Evolutionary conservation across 2,888 invertebrate species (phyloP).

Genomic region (Melieria picta): DNA sequence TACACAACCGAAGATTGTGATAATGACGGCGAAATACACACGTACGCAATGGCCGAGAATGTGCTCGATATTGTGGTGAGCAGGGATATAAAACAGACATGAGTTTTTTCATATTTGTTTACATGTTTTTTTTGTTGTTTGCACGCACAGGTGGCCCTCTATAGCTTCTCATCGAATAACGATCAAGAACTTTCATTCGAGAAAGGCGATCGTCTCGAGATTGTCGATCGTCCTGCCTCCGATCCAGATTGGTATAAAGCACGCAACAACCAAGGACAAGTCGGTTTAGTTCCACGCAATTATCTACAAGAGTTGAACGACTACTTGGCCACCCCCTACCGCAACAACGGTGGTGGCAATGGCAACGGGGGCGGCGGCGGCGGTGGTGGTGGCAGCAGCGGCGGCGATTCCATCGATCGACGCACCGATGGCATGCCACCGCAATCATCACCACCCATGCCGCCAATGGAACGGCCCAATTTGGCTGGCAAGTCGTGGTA

Average conservation of each 20-base stretch:
- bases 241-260: slow-evolving; percentile 99
- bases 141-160: slow-evolving; percentile 78
- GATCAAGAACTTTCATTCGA: slow-evolving; percentile 97
- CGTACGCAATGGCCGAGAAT: slow-evolving; percentile 93
- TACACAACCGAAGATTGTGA: slow-evolving; percentile 94
- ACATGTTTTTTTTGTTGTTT: neutral
- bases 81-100: slow-evolving; percentile 1
- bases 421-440: slow-evolving; percentile 67
- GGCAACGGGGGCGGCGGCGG: slow-evolving; percentile 61
- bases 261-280: slow-evolving; percentile 89
- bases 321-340: slow-evolving; percentile 86
- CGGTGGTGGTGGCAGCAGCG: slow-evolving; percentile 61
- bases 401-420: slow-evolving; percentile 67
- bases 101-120: neutral
- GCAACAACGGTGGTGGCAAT: slow-evolving; percentile 68
- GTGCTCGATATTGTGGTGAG: slow-evolving; percentile 91
- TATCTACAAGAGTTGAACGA: slow-evolving; percentile 92
- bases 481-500: slow-evolving; percentile 93
- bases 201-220: slow-evolving; percentile 95
- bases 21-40: slow-evolving; percentile 86
- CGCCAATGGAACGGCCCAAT: slow-evolving; percentile 73
- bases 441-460: slow-evolving; percentile 57
- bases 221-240: slow-evolving; percentile 93
- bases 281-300: slow-evolving; percentile 95
- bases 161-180: slow-evolving; percentile 92